Percentiles rank a stretch among this genome's conserved stretches.
phyloP scores from a whole-genome alignment of 2,888 invertebrate genomes.

The Eristalis pertinax region DNA sequence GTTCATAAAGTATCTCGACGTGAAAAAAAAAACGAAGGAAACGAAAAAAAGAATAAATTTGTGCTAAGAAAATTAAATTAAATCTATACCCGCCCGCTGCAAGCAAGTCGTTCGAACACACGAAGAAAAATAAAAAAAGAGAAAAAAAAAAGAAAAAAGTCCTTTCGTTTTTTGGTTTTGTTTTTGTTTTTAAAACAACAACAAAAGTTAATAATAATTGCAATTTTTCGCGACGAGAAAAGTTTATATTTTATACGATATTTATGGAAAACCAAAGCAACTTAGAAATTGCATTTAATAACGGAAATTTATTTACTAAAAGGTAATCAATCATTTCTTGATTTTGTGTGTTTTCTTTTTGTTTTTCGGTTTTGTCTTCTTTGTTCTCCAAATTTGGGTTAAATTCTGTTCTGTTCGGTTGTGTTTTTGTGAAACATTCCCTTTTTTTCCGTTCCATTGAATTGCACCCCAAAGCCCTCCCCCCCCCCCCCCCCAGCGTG shows the following conservation, averaged over 20 bases:
- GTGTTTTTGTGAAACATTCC: not conserved
- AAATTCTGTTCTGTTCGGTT: conserved; percentile 9
- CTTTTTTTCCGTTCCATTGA: not conserved
- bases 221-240: conserved; percentile 48
- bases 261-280: conserved; percentile 81
- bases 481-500: not conserved
- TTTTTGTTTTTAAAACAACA: conserved; percentile 18
- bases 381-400: conserved; percentile 8
- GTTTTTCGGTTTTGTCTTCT: conserved; percentile 24
- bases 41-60: conserved; percentile 2
- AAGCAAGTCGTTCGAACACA: not conserved
- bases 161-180: not conserved
- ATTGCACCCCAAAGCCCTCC: no score
- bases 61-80: conserved; percentile 20
- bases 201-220: conserved; percentile 3
- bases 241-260: conserved; percentile 73
- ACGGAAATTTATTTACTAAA: conserved; percentile 81
- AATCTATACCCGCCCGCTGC: not conserved
- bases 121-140: conserved; percentile 1
- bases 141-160: not conserved
- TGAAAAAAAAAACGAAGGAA: conserved; percentile 36
- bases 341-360: conserved; percentile 18
- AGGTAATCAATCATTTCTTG: conserved; percentile 76
- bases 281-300: conserved; percentile 81
- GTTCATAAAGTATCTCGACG: conserved; percentile 14